A percentile compares a stretch with the other conserved stretches of the same genome.
phyloP scores from a whole-genome alignment of 2,888 invertebrate genomes.

The Sarcophaga subvicina region DNA sequence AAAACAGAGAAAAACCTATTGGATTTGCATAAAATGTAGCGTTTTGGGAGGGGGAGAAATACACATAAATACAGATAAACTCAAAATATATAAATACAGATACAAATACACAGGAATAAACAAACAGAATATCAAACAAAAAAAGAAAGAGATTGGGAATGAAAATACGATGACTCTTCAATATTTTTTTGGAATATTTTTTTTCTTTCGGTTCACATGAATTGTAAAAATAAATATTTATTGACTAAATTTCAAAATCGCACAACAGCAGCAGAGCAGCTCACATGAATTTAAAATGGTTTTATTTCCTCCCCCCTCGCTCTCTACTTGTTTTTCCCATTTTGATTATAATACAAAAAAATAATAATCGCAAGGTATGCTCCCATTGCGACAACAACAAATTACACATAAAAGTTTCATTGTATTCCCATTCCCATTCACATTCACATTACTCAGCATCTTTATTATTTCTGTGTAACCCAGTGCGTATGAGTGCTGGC shows the following conservation, averaged over 20 bases:
- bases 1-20: no score
- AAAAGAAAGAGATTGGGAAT: neutral
- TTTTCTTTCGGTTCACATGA: neutral
- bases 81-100: no score
- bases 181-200: neutral
- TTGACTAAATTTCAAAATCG: neutral
- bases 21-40: no score
- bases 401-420: neutral
- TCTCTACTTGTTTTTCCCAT: no score
- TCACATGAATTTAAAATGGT: neutral
- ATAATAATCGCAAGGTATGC: neutral
- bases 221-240: neutral
- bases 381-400: neutral
- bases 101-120: no score
- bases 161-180: neutral
- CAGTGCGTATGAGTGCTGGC: neutral
- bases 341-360: no score
- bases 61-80: no score
- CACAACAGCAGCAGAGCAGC: neutral
- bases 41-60: no score
- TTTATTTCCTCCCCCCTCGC: neutral
- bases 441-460: no score
- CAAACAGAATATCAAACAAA: neutral
- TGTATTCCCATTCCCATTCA: no score
- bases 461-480: neutral